Evolutionary conservation across 2,113 vertebrate species (phyloP), one percentile per base, ranked within the genome.

Genomic region (Caranx melampygus): DNA sequence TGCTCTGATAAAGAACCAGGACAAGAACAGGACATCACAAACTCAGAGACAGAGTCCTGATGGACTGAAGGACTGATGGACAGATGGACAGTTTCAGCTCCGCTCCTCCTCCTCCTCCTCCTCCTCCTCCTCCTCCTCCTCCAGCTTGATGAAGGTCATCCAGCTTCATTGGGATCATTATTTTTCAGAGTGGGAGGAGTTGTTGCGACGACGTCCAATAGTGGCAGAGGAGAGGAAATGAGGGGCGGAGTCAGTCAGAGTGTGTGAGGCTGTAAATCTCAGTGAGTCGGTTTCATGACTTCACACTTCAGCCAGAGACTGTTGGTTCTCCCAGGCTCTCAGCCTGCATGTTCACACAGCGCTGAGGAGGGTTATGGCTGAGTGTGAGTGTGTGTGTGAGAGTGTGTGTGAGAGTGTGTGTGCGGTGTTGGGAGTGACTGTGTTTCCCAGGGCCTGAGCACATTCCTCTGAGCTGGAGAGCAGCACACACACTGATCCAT

Each of bases 251-350:
- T 61, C 40, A 58, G n/a, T 21, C 5, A 12, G 52, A 71, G 4
- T 9, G 63, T 81, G 81, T 63, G 77, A 79, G 70, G 37, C 74
- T 75, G 67, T 83, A 78, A 80, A 87, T 89, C 83, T 79, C 71
- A 26, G 62, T 55, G 21, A 6, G 31, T 77, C 15, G 57, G 68
- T 80, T 83, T 81, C 81, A 65, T 72, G 70, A 75, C 66, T 75
- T 81, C 78, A 72, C 78, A 86, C 78, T 77, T 77, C 35, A 80
- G 72, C 72, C 79, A 77, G 81, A 82, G 72, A 37, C 44, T 42
- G 35, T 42, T 87, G 88, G 86, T 66, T 74, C 83, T 88, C 84
- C 72, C 75, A 86, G 78, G 71, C 51, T 66, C 62, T 66, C 0
- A 33, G n/a, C 67, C 18, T 42, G 72, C 61, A 69, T 78, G 61